A percentile compares a stretch with the other conserved stretches of the same genome.
Evolutionary conservation across 2,888 invertebrate genomes (phyloP).

Genomic region (Junonia oenone): DNA sequence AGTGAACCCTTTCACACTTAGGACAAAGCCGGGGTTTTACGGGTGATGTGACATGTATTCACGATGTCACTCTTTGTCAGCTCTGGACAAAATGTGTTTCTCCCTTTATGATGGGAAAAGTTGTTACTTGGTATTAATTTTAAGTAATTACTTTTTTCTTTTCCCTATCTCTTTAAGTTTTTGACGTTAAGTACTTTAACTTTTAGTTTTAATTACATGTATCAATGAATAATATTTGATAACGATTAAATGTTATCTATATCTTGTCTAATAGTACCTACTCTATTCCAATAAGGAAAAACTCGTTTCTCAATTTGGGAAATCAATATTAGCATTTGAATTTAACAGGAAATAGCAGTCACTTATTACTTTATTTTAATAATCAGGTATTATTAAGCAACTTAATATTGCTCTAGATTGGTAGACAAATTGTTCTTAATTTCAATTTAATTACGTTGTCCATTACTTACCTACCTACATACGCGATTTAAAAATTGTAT

Average conservation of each 20-base stretch:
- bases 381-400: constrained; percentile 21
- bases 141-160: constrained; percentile 19
- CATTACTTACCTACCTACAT: constrained; percentile 12
- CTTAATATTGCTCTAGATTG: constrained; percentile 24
- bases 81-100: constrained; percentile 50
- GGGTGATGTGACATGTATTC: constrained; percentile 72
- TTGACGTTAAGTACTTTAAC: too few relatives aligned
- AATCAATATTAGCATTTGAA: neutral
- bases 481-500: too few relatives aligned
- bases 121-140: constrained; percentile 11
- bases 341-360: constrained; percentile 36
- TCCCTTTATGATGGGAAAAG: constrained; percentile 30
- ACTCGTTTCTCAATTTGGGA: neutral
- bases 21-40: constrained; percentile 72
- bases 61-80: constrained; percentile 59
- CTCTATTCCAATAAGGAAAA: too few relatives aligned
- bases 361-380: constrained; percentile 27
- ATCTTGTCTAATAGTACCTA: too few relatives aligned
- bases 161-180: neutral
- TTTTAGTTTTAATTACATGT: too few relatives aligned
- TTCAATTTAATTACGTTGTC: constrained; percentile 29
- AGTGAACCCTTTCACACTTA: constrained; percentile 76
- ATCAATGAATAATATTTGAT: too few relatives aligned
- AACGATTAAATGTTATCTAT: too few relatives aligned
- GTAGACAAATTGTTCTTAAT: constrained; percentile 26